Conservation (phyloP, 37 sponge, comb jelly and placozoan species). For the Mnemiopsis leidyi region DNA sequence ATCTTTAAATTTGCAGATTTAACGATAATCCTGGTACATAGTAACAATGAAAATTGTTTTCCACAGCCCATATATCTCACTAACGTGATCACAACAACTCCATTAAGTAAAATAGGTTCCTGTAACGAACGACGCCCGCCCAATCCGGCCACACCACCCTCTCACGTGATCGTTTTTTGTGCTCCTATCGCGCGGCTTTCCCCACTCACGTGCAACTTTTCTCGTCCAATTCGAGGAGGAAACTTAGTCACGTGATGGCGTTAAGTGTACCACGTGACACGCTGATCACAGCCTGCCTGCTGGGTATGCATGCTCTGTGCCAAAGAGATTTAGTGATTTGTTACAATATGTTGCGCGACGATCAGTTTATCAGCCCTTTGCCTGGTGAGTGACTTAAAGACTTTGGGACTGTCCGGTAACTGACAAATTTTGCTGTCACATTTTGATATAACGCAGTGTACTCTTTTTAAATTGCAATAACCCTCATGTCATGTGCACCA, state of each 20-base stretch:
- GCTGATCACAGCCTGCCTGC: constrained; percentile 25
- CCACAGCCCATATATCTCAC: not conserved
- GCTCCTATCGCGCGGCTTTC: constrained; percentile 15
- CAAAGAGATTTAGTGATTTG: constrained; percentile 47
- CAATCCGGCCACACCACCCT: not conserved
- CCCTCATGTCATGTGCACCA: not conserved
- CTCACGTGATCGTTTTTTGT: not conserved
- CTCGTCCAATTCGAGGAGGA: not conserved
- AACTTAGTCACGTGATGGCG: constrained; percentile 15
- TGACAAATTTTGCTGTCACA: not conserved
- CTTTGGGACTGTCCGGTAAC: not conserved
- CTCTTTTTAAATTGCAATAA: too few relatives aligned
- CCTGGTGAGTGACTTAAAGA: constrained; percentile 19
- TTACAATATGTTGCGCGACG: constrained; percentile 53
- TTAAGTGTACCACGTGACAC: constrained; percentile 66
- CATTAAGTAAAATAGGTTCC: constrained; percentile 64
- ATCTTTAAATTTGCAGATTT: not conserved
- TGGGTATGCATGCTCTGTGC: constrained; percentile 47
- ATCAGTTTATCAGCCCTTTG: constrained; percentile 48
- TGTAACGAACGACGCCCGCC: constrained; percentile 41
- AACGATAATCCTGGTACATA: not conserved
- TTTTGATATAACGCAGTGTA: not conserved
- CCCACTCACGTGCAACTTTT: constrained; percentile 10
- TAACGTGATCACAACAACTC: constrained; percentile 41
- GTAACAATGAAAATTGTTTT: constrained; percentile 22